Base-by-base conservation (phyloP, 2,888 invertebrate genomes). In the Arrhopalites spinosus region DNA sequence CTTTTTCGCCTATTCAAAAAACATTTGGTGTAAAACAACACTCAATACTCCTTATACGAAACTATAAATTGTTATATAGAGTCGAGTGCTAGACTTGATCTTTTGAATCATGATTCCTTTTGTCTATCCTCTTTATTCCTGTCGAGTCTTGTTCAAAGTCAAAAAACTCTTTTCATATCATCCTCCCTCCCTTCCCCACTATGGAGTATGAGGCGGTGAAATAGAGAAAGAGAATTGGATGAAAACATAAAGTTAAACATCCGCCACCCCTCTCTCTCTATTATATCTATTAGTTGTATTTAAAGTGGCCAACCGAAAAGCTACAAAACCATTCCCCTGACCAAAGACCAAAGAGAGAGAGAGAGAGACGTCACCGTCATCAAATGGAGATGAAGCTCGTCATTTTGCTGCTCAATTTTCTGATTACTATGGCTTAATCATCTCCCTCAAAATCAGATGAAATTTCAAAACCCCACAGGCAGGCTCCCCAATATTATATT, bases 371-470 rank as follows among this genome's bases (percentile, higher is more conserved):
- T n/a, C 25, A 47, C 30, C 20, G 50, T 66, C 23, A 66, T 20
- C 23, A 66, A n/a, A 20, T 45, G 43, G 45, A 43, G 8, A 43
- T 66, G 43, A 45, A 20, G 45, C 13, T 23, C 23, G 23, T 66
- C 43, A 43, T 66, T 66, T n/a, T 66, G 45, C 45, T 30, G 43
- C 45, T 45, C 66, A 23, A 66, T 66, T 66, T 66, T 66, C 66
- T 66, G 66, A 43, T 66, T 66, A 43, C 43, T 66, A 43, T 66
- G 66, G 43, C 66, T 36, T 66, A 66, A 66, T 66, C 45, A 66
- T 43, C 45, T 66, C n/a, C n/a, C 45, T 66, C 36, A 29, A 63
- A 63, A 63, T 63, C 63, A 63, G 15, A 63, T 63, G 45, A 43
- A 66, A 43, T 66, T n/a, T 66, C 13, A n/a, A 66, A 66, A 66